Evolutionary conservation across 2,797 vertebrate genomes (phyloP).

Genomic region (Eurystomus glaucurus): DNA sequence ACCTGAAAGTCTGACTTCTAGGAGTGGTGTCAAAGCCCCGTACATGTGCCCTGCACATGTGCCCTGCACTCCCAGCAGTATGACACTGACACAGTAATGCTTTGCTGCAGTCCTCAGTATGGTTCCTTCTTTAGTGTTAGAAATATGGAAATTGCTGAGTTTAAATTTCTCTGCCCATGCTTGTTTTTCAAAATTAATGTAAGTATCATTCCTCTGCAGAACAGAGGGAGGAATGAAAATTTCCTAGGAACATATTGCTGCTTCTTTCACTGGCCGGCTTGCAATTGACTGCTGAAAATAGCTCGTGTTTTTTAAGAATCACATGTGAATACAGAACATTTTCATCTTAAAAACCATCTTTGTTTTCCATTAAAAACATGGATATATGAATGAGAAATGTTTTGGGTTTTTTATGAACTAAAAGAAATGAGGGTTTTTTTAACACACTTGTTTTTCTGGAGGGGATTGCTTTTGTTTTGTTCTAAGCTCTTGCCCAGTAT

Average conservation of each 20-base stretch:
- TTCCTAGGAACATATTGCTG: slow-evolving; percentile 74
- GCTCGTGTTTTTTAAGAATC: slow-evolving; percentile 65
- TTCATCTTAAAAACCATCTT: slow-evolving; percentile 52
- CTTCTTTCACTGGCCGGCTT: slow-evolving; percentile 63
- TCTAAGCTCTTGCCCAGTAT: slow-evolving; percentile 43
- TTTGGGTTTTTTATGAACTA: neutral
- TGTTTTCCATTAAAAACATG: slow-evolving; percentile 41
- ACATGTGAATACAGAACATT: slow-evolving; percentile 60
- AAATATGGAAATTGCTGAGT: neutral
- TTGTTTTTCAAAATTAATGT: slow-evolving; percentile 63
- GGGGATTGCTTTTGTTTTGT: slow-evolving; percentile 42
- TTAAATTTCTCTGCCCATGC: slow-evolving; percentile 41
- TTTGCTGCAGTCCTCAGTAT: neutral
- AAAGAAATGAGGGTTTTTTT: neutral
- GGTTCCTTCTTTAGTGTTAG: neutral
- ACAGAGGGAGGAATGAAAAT: slow-evolving; percentile 72
- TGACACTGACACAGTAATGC: neutral
- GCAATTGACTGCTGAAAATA: slow-evolving; percentile 72
- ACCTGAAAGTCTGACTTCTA: neutral
- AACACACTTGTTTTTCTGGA: slow-evolving; percentile 13
- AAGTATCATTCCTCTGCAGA: slow-evolving; percentile 54
- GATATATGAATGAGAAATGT: slow-evolving; percentile 48
- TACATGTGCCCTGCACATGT: neutral
- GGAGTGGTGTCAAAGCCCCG: neutral
- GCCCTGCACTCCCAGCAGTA: neutral